Evolutionary conservation across 2,113 vertebrate genomes (phyloP), one percentile per base, ranked within the genome.

Genomic region (Dunckerocampus dactyliophorus): DNA sequence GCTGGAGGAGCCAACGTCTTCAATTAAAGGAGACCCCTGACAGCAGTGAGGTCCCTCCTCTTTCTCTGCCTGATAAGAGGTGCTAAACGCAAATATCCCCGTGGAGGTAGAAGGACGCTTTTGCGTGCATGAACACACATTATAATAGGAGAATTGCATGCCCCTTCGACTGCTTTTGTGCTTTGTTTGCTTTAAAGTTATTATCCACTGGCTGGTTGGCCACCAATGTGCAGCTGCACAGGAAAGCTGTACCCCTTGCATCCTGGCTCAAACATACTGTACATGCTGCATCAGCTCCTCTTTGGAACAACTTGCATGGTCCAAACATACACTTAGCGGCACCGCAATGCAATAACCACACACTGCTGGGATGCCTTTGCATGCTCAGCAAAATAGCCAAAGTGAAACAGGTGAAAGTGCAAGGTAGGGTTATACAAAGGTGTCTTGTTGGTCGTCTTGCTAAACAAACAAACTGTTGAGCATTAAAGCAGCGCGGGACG

Each of bases 1-100:
- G 76, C 69, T 72, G 34, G 59, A 77, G 69, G 63, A 77, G 65
- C 22, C 58, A 68, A 62, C 60, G 79, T 50, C 64, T n/a, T 72
- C 47, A 83, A 82, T 83, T 81, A 76, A 76, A 82, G 53, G 69
- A 68, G 75, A 79, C 83, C 72, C 42, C 55, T 57, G 67, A 80
- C 79, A 75, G 39, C 24, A 67, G 7, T 51, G 42, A 49, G 34
- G 63, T 51, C 47, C 67, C 69, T 69, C 57, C 24, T 20, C 55
- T 39, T 19, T 11, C n/a, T 39, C 11, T 47, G 46, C 46, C 65
- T 69, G 81, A 81, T 80, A 79, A 75, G 49, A 81, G 59, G 50
- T 62, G 66, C 52, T 51, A 62, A 67, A 69, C 47, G 22, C 69
- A 42, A 58, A 62, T n/a, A 37, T 71, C 62, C 52, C 59, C 24